Conservation (phyloP, 1,140 invertebrate genomes). For the Drosophila dunni region DNA sequence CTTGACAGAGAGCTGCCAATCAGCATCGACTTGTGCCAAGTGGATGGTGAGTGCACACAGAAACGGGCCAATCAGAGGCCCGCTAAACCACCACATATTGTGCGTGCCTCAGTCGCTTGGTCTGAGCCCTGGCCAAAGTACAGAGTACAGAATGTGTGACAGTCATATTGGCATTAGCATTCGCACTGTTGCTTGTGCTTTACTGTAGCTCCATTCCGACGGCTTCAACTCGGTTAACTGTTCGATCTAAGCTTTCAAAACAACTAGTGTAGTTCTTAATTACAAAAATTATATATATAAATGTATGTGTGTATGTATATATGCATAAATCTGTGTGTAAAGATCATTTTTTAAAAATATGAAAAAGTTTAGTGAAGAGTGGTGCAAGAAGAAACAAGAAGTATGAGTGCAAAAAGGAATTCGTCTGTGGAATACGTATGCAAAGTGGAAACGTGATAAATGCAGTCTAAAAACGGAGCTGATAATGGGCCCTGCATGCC, state of each 20-base stretch:
- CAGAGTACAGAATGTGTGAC: conserved; percentile 35
- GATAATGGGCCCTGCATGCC: not conserved
- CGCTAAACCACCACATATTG: conserved; percentile 9
- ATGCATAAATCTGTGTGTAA: not conserved
- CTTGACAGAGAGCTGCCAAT: conserved; percentile 36
- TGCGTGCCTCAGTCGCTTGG: conserved; percentile 14
- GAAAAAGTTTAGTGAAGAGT: conserved; percentile 1
- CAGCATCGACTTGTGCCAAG: conserved; percentile 11
- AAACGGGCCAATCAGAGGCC: conserved; percentile 48
- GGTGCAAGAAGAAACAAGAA: not conserved
- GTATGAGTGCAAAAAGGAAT: not conserved
- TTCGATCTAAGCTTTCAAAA: not conserved
- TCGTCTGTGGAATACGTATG: too few species aligned
- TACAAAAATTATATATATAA: not conserved
- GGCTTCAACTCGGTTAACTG: conserved; percentile 12
- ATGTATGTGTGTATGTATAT: not conserved
- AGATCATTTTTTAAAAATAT: not conserved
- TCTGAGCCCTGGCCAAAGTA: conserved; percentile 11
- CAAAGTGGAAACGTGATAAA: conserved; percentile 8
- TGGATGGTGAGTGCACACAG: conserved; percentile 30
- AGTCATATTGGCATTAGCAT: conserved; percentile 47
- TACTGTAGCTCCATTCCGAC: conserved; percentile 37
- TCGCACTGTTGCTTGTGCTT: conserved; percentile 39
- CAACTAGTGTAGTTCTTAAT: not conserved
- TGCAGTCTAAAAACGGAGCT: not conserved